Conservation (phyloP, 2,888 invertebrate genomes). For the Stenurella melanura region DNA sequence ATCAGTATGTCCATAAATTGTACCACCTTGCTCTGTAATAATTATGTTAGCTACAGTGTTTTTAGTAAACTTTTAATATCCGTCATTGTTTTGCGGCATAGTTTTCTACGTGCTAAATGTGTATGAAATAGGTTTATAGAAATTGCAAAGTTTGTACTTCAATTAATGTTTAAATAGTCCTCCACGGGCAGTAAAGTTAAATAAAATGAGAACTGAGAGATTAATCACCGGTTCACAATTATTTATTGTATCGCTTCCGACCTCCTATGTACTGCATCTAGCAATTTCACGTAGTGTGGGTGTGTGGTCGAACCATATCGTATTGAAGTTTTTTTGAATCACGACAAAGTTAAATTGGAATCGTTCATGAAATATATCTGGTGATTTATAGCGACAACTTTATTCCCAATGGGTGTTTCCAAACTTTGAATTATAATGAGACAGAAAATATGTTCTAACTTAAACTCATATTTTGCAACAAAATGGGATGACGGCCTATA, state of each 20-base stretch:
- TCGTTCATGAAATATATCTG: slow-evolving; percentile 36
- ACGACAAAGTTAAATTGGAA: slow-evolving; percentile 49
- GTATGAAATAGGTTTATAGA: background rate
- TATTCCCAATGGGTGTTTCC: slow-evolving; percentile 12
- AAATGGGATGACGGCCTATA: background rate
- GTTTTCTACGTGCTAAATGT: background rate
- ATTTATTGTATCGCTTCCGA: slow-evolving; percentile 41
- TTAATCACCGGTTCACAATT: slow-evolving; percentile 32
- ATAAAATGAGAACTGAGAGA: slow-evolving; percentile 19
- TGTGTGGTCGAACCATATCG: slow-evolving; percentile 8
- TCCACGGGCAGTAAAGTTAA: slow-evolving; percentile 2
- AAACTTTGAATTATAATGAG: background rate
- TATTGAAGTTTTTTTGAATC: slow-evolving; percentile 35
- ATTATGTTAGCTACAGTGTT: background rate
- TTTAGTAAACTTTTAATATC: background rate
- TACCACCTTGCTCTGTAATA: background rate
- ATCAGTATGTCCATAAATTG: background rate
- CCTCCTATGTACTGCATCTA: slow-evolving; percentile 29
- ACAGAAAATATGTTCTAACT: background rate
- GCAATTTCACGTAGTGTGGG: slow-evolving; percentile 37
- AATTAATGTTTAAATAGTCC: slow-evolving; percentile 25
- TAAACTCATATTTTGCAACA: background rate
- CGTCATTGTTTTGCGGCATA: background rate
- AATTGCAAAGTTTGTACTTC: background rate
- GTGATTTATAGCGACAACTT: slow-evolving; percentile 48